Base-by-base conservation (phyloP, 2,113 vertebrate genomes). In the Varanus salvator region DNA sequence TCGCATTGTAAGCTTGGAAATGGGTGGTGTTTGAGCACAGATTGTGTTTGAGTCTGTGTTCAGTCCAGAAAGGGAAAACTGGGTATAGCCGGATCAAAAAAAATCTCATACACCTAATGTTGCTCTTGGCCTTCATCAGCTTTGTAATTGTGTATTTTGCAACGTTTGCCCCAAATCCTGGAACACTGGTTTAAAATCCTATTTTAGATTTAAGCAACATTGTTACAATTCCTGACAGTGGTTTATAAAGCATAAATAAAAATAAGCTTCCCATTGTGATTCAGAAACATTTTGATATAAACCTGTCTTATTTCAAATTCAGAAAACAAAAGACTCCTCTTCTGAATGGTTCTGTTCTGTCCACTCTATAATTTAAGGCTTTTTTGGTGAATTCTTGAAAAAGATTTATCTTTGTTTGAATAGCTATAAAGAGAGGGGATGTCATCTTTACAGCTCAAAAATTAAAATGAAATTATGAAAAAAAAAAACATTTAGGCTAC, bases 391-490 rank as follows among this genome's bases (percentile, higher is more conserved):
- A 54, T 38, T 3, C 85, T 89, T 81, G 66, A 23, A 88, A 86
- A 89, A 68, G 80, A 91, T 92, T 87, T 88, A 52, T 90, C 80
- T 95, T 86, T 93, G 88, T 92, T 95, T 93, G 12, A 87, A 64
- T 93, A 87, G 93, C 91, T 94, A 93, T 50, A 81, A 38, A 90
- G 68, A 12, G 48, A 64, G 57, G 27, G 69, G 27, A 69, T 52
- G 68, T 80, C 64, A 93, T 93, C 76, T 91, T 94, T 44, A 44
- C 77, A 86, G 78, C 64, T 89, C 75, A 91, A 95, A 44, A 97
- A 96, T 95, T 95, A 93, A 94, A 96, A 91, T 78, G 71, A 93
- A 91, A 93, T 60, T 31, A 57, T 80, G 77, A 57, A 9, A 90
- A 60, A 92, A 92, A 95, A 91, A 23, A 90, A 87, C 76, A 93